Conservation (phyloP, 2,888 invertebrate species). For the Tetranychus piercei region DNA sequence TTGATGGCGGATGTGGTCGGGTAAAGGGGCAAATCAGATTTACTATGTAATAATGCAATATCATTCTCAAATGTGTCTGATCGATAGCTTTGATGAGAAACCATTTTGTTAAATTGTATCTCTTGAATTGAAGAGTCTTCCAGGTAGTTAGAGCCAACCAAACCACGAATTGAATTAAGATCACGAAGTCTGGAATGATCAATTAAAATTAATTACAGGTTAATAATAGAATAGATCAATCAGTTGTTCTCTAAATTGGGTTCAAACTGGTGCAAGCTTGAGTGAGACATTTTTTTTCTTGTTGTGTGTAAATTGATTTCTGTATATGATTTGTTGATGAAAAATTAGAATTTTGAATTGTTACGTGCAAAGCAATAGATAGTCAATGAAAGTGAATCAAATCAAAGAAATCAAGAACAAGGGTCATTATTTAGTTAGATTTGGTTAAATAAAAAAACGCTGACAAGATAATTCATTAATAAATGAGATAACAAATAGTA, state of each 20-base stretch:
- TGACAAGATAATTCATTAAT: no score
- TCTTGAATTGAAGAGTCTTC: background rate
- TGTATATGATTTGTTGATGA: background rate
- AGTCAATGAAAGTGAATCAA: no score
- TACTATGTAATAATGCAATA: background rate
- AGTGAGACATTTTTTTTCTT: background rate
- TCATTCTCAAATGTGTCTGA: constrained; percentile 6
- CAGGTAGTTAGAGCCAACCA: background rate
- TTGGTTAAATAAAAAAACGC: no score
- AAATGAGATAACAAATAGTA: no score
- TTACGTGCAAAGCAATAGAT: no score
- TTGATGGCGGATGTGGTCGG: background rate
- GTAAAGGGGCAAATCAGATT: background rate
- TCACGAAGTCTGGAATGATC: background rate
- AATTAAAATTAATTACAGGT: background rate
- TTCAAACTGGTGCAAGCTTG: background rate
- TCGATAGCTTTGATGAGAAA: background rate
- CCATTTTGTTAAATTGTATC: background rate
- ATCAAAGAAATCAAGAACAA: no score
- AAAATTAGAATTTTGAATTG: no score
- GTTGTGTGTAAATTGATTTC: background rate
- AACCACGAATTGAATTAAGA: background rate
- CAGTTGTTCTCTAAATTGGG: no score
- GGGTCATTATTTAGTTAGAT: no score
- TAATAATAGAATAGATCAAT: no score